Evolutionary conservation across 1,140 invertebrate genomes (phyloP), one percentile per base, ranked within the genome.

Genomic region (Charaxes varanes): DNA sequence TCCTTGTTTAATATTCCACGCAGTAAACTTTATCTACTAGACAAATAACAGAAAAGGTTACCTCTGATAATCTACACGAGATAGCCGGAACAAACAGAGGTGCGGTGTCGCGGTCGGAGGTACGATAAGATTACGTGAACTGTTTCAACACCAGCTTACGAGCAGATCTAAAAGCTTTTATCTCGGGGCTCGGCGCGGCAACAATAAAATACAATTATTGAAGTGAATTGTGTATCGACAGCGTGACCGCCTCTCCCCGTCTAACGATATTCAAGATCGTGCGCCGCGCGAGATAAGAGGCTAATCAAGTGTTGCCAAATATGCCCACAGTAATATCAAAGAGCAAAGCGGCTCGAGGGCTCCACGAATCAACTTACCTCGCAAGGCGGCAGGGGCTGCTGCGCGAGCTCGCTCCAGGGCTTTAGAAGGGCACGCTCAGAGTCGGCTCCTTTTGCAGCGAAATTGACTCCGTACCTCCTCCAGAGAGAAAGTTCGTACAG

Each of bases 401-500:
- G 53, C 33, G 74, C 79, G 32, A 78, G 34, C 40, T 82, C 78
- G 28, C 38, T 65, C 78, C 78, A 82, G 21, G 76, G 72, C 16
- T 73, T 84, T 41, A 88, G 62, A 31, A 85, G 62, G 2, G 71
- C 66, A 38, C 73, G 65, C 15, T 80, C 78, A 13, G 56, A 64
- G 40, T 76, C 81, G 19, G 73, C 74, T 31, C 69, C 80, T 50
- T 60, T 71, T 26, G 65, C 55, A 32, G 77, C 65, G 43, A 72
- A 83, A 38, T 66, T 76, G 30, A 81, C 77, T 15, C 72, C 81
- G 54, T 46, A 78, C 63, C 86, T 86, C 54, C 84, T 82, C 53
- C 84, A 80, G 21, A 87, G 58, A 14, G 87, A 86, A 48, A 87
- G 73, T 42, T 88, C 87, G 37, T 88, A 77, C 22, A 88, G 58